A percentile compares a stretch with the other conserved stretches of the same genome.
Evolutionary conservation across 2,888 invertebrate species (phyloP).

Genomic region (Microctonus aethiopoides): DNA sequence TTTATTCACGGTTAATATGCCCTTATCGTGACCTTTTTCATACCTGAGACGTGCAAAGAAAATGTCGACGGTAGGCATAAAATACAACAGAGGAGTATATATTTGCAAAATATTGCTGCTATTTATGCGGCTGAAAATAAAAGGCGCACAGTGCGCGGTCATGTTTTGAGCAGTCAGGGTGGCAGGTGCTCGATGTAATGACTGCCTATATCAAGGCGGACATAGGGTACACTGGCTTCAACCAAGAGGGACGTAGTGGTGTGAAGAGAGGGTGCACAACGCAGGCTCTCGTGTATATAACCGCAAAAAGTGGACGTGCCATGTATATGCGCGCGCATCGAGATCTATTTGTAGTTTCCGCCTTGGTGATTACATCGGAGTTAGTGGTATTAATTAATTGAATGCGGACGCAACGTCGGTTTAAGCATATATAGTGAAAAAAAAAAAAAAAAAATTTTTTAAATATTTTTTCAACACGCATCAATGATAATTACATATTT

Average conservation of each 20-base stretch:
- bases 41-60: background rate
- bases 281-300: constrained; percentile 31
- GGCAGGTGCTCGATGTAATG: constrained; percentile 65
- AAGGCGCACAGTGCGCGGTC: constrained; percentile 48
- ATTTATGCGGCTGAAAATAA: constrained; percentile 14
- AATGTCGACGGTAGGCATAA: constrained; percentile 12
- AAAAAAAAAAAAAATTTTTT: no score
- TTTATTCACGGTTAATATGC: constrained; percentile 35
- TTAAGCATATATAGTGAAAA: constrained; percentile 35
- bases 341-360: constrained; percentile 56
- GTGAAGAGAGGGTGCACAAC: constrained; percentile 27
- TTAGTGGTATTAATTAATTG: constrained; percentile 59
- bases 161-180: constrained; percentile 50
- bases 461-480: constrained; percentile 1
- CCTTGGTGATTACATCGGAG: constrained; percentile 51
- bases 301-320: constrained; percentile 43
- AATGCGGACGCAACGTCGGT: constrained; percentile 46
- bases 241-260: background rate
- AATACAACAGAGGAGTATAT: background rate
- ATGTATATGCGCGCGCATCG: constrained; percentile 36
- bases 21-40: constrained; percentile 34
- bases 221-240: constrained; percentile 29
- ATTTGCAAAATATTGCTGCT: background rate
- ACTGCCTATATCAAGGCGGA: constrained; percentile 53
- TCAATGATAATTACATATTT: constrained; percentile 27